Conservation (phyloP, 2,888 invertebrate genomes). For the Hybos culiciformis region DNA sequence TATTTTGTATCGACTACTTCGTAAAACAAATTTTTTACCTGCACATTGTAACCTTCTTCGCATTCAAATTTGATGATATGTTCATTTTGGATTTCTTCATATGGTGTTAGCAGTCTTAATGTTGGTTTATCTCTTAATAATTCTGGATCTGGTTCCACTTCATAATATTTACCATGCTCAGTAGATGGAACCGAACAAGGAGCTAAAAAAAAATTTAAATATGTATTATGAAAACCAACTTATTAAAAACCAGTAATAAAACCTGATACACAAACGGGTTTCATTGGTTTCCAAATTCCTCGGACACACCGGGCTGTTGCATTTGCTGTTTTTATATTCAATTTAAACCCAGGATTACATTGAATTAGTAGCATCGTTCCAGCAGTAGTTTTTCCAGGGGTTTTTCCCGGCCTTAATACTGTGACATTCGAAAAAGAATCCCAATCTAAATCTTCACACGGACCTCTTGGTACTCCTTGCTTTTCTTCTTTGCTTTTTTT, state of each 20-base stretch:
- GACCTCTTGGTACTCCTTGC: conserved; percentile 37
- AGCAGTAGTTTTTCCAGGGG: conserved; percentile 56
- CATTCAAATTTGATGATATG: conserved; percentile 65
- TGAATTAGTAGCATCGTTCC: conserved; percentile 63
- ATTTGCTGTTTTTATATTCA: conserved; percentile 57
- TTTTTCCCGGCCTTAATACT: conserved; percentile 54
- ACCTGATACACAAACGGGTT: conserved; percentile 69
- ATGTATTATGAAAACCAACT: conserved; percentile 2
- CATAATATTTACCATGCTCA: conserved; percentile 52
- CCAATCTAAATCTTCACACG: conserved; percentile 44
- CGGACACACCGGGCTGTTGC: conserved; percentile 67
- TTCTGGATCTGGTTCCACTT: conserved; percentile 28
- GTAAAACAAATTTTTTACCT: conserved; percentile 21
- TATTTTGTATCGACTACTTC: too few relatives aligned
- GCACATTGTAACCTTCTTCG: conserved; percentile 46
- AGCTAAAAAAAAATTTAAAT: conserved; percentile 32
- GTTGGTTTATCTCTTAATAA: conserved; percentile 27
- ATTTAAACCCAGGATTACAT: conserved; percentile 62
- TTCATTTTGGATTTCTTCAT: conserved; percentile 46
- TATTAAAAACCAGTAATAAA: conserved; percentile 29
- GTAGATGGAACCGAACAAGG: conserved; percentile 58
- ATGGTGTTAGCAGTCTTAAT: conserved; percentile 27
- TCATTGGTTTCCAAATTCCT: conserved; percentile 73
- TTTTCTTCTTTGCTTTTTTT: conserved; percentile 6
- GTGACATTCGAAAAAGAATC: conserved; percentile 40